These are phyloP conservation scores for Ditylenchus dipsaci DNA, from an alignment of 1,140 invertebrate species.

Conservation along the genomic window DNA sequence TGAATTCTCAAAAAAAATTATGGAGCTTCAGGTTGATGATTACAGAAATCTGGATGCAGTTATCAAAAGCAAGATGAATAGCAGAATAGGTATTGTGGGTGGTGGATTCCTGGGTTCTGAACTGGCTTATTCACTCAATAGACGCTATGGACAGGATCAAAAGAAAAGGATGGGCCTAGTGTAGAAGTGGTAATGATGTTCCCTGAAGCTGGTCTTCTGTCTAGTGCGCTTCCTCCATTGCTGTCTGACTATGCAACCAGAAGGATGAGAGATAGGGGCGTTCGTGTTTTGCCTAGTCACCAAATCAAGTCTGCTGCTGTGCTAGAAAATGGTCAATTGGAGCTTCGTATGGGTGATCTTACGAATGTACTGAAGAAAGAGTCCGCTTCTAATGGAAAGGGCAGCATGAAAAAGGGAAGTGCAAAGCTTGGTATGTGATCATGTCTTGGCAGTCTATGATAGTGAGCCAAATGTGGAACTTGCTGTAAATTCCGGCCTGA, in stretches of 20 bases:
- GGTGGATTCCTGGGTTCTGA: constrained; percentile 38
- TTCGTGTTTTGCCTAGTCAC: neutral
- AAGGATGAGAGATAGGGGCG: neutral
- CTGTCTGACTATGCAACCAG: neutral
- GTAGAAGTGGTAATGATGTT: neutral
- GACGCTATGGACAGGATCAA: constrained; percentile 23
- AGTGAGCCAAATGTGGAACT: constrained; percentile 72
- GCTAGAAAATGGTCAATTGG: neutral
- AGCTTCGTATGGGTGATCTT: neutral
- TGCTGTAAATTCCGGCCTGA: constrained; percentile 67
- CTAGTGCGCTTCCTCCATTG: neutral
- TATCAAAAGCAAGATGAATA: neutral
- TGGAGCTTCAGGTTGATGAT: constrained; percentile 27
- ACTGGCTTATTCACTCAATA: constrained; percentile 38
- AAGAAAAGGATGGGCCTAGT: constrained; percentile 4
- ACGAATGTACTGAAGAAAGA: neutral
- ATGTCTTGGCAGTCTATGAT: constrained; percentile 79
- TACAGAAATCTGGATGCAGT: constrained; percentile 16
- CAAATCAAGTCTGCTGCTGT: neutral
- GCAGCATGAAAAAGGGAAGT: neutral
- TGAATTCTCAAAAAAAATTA: neutral
- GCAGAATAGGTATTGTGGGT: constrained; percentile 27
- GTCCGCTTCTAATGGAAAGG: neutral
- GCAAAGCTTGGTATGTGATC: constrained; percentile 61
- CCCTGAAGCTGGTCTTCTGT: neutral